Evolutionary conservation across 2,113 vertebrate genomes (phyloP).

Genomic region (Holacanthus passer): DNA sequence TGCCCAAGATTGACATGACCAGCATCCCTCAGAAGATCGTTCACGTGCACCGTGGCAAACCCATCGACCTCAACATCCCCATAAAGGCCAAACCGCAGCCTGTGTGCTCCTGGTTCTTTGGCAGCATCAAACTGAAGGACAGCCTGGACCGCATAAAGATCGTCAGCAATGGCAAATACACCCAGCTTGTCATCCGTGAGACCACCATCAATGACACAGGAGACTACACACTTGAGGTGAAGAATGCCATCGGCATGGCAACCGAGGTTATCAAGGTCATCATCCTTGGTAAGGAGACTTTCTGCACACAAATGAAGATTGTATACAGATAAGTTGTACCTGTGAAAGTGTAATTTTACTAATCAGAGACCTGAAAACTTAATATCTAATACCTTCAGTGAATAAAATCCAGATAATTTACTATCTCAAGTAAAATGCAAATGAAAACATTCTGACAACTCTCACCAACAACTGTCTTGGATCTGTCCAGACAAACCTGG

Average conservation of each 20-base stretch:
- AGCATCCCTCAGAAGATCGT: conserved; percentile 95
- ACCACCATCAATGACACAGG: conserved; percentile 96
- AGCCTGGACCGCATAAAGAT: conserved; percentile 93
- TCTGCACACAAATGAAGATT: background rate
- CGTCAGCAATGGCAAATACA: conserved; percentile 89
- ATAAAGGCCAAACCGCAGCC: conserved; percentile 92
- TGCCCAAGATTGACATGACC: conserved; percentile 93
- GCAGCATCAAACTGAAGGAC: conserved; percentile 92
- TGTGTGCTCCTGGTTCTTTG: conserved; percentile 92
- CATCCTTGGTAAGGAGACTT: conserved; percentile 92
- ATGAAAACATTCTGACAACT: background rate
- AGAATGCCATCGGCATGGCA: conserved; percentile 90
- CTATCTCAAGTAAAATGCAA: background rate
- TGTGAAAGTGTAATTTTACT: background rate
- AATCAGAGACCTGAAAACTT: background rate
- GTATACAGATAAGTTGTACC: background rate
- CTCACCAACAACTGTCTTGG: background rate
- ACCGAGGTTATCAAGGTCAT: conserved; percentile 93
- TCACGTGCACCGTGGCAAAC: conserved; percentile 91
- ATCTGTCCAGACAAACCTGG: conserved; percentile 92
- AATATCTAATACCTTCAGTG: background rate
- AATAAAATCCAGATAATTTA: background rate
- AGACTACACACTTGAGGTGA: conserved; percentile 92
- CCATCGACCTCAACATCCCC: conserved; percentile 92
- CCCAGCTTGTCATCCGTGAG: conserved; percentile 92